Evolutionary conservation across 1,140 invertebrate species (phyloP).

Genomic region (Drusus annulatus): DNA sequence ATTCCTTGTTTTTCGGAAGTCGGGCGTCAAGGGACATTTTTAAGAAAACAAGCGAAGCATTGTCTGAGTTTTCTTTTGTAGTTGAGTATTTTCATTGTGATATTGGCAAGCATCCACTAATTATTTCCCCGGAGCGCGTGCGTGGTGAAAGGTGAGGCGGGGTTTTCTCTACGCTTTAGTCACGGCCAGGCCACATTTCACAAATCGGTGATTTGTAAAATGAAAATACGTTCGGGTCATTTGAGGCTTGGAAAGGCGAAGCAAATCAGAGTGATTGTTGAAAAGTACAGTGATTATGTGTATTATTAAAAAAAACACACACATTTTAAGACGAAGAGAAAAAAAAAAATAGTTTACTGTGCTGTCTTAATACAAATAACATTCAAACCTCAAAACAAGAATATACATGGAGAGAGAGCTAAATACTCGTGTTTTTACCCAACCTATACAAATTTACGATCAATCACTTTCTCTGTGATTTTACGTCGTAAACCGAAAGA

Average conservation of each 20-base stretch:
- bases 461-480: too few species aligned
- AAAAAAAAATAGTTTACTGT: too few species aligned
- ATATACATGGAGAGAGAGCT: too few species aligned
- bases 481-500: too few species aligned
- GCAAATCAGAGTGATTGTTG: neutral
- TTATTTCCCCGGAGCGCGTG: neutral
- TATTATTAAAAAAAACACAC: too few species aligned
- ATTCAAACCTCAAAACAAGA: too few species aligned
- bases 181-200: slow-evolving; percentile 8
- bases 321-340: too few species aligned
- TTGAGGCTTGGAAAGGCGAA: neutral
- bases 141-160: slow-evolving; percentile 12
- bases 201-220: neutral
- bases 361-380: too few species aligned
- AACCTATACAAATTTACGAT: too few species aligned
- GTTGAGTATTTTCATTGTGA: slow-evolving; percentile 7
- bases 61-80: slow-evolving; percentile 32
- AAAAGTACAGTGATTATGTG: too few species aligned
- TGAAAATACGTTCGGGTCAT: neutral
- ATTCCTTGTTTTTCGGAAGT: slow-evolving; percentile 31
- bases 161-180: neutral
- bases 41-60: slow-evolving; percentile 5
- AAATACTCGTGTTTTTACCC: too few species aligned
- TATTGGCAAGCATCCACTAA: slow-evolving; percentile 26
- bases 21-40: neutral